Conservation (phyloP, 2,888 invertebrate species). For the Drosophila antonietae region DNA sequence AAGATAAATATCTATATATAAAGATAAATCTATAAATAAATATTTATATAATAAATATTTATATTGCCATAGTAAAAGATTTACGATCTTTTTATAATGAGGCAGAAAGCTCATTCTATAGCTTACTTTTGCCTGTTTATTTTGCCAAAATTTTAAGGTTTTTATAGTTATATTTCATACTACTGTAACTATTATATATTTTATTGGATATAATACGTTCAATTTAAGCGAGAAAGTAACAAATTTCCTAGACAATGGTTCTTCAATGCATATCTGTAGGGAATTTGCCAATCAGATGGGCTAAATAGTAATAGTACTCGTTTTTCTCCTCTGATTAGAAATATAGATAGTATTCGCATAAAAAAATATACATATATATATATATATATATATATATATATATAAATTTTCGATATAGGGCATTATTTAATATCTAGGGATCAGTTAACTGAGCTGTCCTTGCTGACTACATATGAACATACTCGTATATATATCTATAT, state of each 20-base stretch:
- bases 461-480: not conserved
- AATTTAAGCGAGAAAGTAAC: not conserved
- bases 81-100: slow-evolving; percentile 2
- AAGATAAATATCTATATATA: not conserved
- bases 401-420: not conserved
- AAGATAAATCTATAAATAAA: slow-evolving; percentile 1
- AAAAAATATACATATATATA: not conserved
- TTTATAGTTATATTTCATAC: not conserved
- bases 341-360: not conserved
- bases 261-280: not conserved
- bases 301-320: not conserved
- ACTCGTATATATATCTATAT: not conserved
- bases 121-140: not conserved
- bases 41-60: not conserved
- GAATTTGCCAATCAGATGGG: not conserved
- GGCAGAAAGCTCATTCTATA: not conserved
- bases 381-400: not conserved
- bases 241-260: not conserved
- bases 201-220: not conserved
- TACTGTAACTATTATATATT: not conserved
- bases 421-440: not conserved
- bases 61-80: not conserved
- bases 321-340: not conserved
- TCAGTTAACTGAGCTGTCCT: slow-evolving; percentile 2
- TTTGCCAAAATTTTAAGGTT: not conserved